A percentile compares a stretch with the other conserved stretches of the same genome.
These are phyloP conservation scores for Smithornis capensis DNA, from an alignment of 2,113 vertebrate species.

Conservation along the genomic window DNA sequence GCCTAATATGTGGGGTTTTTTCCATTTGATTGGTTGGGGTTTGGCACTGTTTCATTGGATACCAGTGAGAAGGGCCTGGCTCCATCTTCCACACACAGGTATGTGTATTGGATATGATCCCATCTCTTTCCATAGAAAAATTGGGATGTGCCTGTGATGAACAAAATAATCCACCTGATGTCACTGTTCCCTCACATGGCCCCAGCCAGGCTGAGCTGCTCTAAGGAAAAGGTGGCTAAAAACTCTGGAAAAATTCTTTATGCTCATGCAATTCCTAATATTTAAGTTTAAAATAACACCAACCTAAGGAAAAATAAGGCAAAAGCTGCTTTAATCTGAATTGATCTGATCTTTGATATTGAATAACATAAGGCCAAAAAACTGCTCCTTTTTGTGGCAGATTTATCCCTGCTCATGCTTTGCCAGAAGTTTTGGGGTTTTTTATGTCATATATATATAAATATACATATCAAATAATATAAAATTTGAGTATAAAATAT, in stretches of 20 bases:
- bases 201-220: not conserved
- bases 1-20: not conserved
- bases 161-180: not conserved
- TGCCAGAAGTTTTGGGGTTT: not conserved
- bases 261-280: fast-evolving
- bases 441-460: too few relatives aligned
- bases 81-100: not conserved
- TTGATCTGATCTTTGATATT: too few relatives aligned
- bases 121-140: not conserved
- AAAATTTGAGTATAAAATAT: too few relatives aligned
- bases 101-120: not conserved
- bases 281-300: not conserved
- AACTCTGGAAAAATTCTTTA: not conserved
- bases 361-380: not conserved
- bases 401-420: fast-evolving
- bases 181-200: not conserved
- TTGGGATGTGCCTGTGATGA: not conserved
- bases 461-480: too few relatives aligned
- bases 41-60: not conserved
- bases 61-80: not conserved
- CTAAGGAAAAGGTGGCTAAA: not conserved
- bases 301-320: not conserved
- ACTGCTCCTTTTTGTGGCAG: not conserved
- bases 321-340: not conserved
- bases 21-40: not conserved